These are phyloP conservation scores for Xiphydria camelus DNA, from an alignment of 2,888 invertebrate species.

Conservation along the genomic window DNA sequence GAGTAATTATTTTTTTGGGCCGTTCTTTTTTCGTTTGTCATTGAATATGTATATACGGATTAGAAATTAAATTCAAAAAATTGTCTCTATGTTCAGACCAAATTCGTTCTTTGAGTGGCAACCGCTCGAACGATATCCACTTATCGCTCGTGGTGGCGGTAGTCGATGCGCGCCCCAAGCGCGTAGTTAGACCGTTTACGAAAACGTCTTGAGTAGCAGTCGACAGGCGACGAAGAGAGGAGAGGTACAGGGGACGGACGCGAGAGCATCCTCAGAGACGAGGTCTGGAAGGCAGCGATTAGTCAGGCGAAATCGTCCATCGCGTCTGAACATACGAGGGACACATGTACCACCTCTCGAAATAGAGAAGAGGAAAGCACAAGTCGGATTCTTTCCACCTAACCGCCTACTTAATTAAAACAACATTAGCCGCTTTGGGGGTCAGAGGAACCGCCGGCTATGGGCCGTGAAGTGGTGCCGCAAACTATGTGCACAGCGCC, in stretches of 20 bases:
- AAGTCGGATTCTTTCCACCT: constrained; percentile 36
- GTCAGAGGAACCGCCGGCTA: constrained; percentile 1
- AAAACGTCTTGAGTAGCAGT: not conserved
- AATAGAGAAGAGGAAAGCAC: constrained; percentile 41
- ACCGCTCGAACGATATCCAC: too few relatives aligned
- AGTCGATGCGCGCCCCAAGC: too few relatives aligned
- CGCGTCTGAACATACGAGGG: constrained; percentile 58
- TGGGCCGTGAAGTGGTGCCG: constrained; percentile 1
- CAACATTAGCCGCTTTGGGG: constrained; percentile 44
- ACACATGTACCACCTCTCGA: constrained; percentile 51
- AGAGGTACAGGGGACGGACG: too few relatives aligned
- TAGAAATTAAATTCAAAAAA: too few relatives aligned
- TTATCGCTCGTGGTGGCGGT: too few relatives aligned
- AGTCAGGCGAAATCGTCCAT: constrained; percentile 58
- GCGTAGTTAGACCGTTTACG: not conserved
- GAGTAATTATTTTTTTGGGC: too few relatives aligned
- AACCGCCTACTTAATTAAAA: constrained; percentile 57
- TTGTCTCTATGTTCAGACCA: too few relatives aligned
- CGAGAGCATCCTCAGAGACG: not conserved
- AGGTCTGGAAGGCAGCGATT: constrained; percentile 41
- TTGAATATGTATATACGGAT: too few relatives aligned
- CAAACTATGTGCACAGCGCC: too few relatives aligned
- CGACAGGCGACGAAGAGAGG: constrained; percentile 1
- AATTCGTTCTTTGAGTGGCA: too few relatives aligned
- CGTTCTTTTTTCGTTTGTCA: too few relatives aligned